phyloP scores from a whole-genome alignment of 2,888 invertebrate species.

The Crocallis elinguaria region DNA sequence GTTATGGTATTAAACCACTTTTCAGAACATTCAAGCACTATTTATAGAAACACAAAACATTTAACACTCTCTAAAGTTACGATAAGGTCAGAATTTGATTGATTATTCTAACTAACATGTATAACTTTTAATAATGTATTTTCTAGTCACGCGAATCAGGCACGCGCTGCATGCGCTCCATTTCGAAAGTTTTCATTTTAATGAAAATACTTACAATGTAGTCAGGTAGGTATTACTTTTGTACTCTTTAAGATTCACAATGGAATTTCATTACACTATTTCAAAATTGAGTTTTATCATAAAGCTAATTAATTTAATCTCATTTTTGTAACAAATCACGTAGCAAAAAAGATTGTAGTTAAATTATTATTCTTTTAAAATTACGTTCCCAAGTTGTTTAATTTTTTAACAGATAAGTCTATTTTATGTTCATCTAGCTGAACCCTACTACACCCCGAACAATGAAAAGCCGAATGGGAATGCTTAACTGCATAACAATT shows the following conservation, averaged over 20 bases:
- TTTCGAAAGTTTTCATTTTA: conserved; percentile 11
- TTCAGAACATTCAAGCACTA: no score
- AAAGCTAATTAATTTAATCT: conserved; percentile 9
- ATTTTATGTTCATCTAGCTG: no score
- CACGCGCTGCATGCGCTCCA: conserved; percentile 29
- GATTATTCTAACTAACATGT: not conserved
- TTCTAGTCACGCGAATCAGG: conserved; percentile 29
- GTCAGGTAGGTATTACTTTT: not conserved
- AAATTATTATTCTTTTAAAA: not conserved
- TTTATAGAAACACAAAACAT: not conserved
- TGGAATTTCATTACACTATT: conserved; percentile 5
- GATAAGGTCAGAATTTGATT: conserved; percentile 18
- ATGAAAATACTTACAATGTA: not conserved
- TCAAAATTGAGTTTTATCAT: not conserved
- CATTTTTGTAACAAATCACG: conserved; percentile 9
- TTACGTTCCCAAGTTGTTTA: no score
- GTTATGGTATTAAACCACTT: no score
- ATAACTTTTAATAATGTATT: conserved; percentile 18
- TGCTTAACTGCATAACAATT: no score
- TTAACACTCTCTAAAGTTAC: conserved; percentile 2
- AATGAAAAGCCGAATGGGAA: no score
- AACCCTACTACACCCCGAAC: no score
- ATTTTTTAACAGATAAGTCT: no score
- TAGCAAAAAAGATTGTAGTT: not conserved
- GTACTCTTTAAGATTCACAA: not conserved